Conservation (phyloP, 2,113 vertebrate species). For the Aegypius monachus region DNA sequence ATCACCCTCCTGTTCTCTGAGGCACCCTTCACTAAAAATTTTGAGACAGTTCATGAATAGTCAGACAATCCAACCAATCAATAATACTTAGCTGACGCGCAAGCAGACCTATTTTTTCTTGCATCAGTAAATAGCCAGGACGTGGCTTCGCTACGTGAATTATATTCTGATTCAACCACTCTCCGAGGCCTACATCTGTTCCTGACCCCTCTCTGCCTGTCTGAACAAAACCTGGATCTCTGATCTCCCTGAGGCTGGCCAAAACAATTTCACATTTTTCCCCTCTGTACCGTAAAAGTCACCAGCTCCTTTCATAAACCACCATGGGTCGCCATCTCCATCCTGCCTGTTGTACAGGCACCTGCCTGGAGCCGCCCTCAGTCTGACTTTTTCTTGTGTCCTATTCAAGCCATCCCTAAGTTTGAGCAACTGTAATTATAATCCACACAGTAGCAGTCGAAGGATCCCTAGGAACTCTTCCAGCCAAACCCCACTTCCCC, state of each 20-base stretch:
- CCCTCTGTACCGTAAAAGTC: neutral
- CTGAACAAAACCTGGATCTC: neutral
- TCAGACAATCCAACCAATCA: neutral
- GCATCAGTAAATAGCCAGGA: neutral
- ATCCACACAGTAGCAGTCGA: neutral
- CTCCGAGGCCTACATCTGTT: neutral
- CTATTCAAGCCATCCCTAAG: neutral
- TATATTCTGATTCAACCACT: neutral
- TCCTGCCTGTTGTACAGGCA: neutral
- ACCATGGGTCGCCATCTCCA: neutral
- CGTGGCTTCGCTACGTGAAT: neutral
- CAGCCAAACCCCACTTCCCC: neutral
- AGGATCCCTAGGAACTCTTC: neutral
- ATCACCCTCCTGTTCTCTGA: neutral
- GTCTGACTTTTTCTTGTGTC: neutral
- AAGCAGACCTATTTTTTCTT: neutral
- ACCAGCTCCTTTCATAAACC: neutral
- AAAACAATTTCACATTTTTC: neutral
- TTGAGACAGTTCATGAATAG: neutral
- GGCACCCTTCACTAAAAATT: neutral
- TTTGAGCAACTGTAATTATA: neutral
- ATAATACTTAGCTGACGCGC: too few relatives aligned
- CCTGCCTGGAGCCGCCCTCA: too few relatives aligned
- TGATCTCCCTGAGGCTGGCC: neutral
- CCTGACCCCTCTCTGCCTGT: neutral